Percentiles rank a stretch among this genome's conserved stretches.
These are phyloP conservation scores for Microdon myrmicae DNA, from an alignment of 2,888 invertebrate species.

Conservation along the genomic window DNA sequence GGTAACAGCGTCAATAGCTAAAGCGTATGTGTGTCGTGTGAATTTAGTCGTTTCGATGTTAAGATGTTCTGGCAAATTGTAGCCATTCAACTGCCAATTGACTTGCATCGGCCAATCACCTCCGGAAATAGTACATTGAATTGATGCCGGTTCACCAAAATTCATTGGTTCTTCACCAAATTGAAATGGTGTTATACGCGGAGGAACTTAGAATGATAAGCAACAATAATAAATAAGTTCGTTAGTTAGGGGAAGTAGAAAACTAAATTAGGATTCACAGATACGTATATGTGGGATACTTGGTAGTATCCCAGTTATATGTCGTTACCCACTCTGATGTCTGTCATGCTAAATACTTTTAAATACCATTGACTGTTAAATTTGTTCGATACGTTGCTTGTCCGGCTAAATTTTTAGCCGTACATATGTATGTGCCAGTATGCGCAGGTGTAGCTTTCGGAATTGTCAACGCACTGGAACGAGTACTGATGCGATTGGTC, in stretches of 20 bases:
- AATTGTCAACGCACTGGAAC: slow-evolving; percentile 73
- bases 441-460: slow-evolving; percentile 72
- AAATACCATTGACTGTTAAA: slow-evolving; percentile 72
- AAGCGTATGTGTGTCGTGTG: slow-evolving; percentile 56
- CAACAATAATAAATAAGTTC: slow-evolving; percentile 2
- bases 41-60: slow-evolving; percentile 54
- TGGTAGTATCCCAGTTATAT: too few relatives aligned
- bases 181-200: slow-evolving; percentile 78
- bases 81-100: slow-evolving; percentile 70
- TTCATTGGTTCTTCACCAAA: slow-evolving; percentile 80
- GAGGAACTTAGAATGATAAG: slow-evolving; percentile 71
- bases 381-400: slow-evolving; percentile 69
- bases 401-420: slow-evolving; percentile 71
- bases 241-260: slow-evolving; percentile 38
- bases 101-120: slow-evolving; percentile 72
- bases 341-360: slow-evolving; percentile 7
- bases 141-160: slow-evolving; percentile 76
- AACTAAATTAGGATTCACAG: neutral
- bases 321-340: too few relatives aligned
- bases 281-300: too few relatives aligned
- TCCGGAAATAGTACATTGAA: slow-evolving; percentile 69
- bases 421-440: slow-evolving; percentile 71
- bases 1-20: slow-evolving; percentile 70
- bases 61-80: slow-evolving; percentile 58
- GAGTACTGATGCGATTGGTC: slow-evolving; percentile 72